A percentile compares a stretch with the other conserved stretches of the same genome.
Conservation (phyloP, 2,888 invertebrate genomes). For the Drosophila macrothrix region DNA sequence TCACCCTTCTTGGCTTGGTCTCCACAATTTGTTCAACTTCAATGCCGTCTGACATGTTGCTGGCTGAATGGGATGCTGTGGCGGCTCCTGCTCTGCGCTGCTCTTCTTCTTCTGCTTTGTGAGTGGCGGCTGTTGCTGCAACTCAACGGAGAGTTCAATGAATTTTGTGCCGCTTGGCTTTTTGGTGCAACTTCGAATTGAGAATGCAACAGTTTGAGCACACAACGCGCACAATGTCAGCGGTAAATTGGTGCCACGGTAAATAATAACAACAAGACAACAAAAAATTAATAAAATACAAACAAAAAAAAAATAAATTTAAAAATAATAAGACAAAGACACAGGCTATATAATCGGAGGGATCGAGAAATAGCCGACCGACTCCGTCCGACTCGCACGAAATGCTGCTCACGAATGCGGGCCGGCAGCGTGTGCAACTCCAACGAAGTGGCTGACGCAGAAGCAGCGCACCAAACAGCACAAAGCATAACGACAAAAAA, state of each 20-base stretch:
- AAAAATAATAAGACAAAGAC: slow-evolving; percentile 36
- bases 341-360: slow-evolving; percentile 42
- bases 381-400: slow-evolving; percentile 80
- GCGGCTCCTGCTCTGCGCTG: slow-evolving; percentile 34
- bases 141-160: slow-evolving; percentile 60
- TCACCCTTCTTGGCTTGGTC: slow-evolving; percentile 89
- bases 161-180: slow-evolving; percentile 48
- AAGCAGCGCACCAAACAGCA: slow-evolving; percentile 52
- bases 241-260: slow-evolving; percentile 11
- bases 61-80: slow-evolving; percentile 48
- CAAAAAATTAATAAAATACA: slow-evolving; percentile 35
- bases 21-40: slow-evolving; percentile 88
- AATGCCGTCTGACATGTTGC: slow-evolving; percentile 86
- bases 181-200: slow-evolving; percentile 19
- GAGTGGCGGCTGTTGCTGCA: slow-evolving; percentile 40
- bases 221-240: slow-evolving; percentile 29
- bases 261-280: slow-evolving; percentile 52
- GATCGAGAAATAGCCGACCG: slow-evolving; percentile 45
- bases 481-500: slow-evolving; percentile 50
- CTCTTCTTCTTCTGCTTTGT: slow-evolving; percentile 22
- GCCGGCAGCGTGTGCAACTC: slow-evolving; percentile 69
- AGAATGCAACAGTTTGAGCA: slow-evolving; percentile 24
- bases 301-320: slow-evolving; percentile 14
- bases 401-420: slow-evolving; percentile 81
- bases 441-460: slow-evolving; percentile 73